phyloP scores from a whole-genome alignment of 2,888 invertebrate species.

The Chirona hameri region DNA sequence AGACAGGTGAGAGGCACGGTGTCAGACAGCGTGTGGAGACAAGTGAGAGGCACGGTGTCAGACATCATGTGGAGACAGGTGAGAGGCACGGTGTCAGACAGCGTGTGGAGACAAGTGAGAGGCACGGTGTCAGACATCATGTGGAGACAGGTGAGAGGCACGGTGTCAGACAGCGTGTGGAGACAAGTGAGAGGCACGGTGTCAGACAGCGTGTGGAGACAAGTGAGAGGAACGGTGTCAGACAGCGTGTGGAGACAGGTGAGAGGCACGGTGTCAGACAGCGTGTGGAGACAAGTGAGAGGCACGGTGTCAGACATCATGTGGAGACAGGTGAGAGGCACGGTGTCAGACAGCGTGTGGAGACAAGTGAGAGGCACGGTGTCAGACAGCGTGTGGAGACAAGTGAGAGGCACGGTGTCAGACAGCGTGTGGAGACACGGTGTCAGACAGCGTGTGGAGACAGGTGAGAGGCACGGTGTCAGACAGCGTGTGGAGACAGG shows the following conservation, averaged over 20 bases:
- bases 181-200: too few relatives aligned
- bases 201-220: neutral
- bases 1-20: conserved; percentile 42
- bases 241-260: too few relatives aligned
- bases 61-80: neutral
- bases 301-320: neutral
- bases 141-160: conserved; percentile 43
- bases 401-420: too few relatives aligned
- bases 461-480: neutral
- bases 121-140: too few relatives aligned
- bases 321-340: neutral
- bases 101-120: too few relatives aligned
- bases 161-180: neutral
- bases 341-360: neutral
- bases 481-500: neutral
- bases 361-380: neutral
- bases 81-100: too few relatives aligned
- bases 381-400: too few relatives aligned
- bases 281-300: conserved; percentile 67
- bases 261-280: too few relatives aligned
- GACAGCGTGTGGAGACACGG: neutral
- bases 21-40: neutral
- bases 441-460: neutral
- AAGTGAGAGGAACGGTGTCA: neutral
- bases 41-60: too few relatives aligned